Conservation (phyloP, 1,140 invertebrate species). For the Cotesia vestalis region DNA sequence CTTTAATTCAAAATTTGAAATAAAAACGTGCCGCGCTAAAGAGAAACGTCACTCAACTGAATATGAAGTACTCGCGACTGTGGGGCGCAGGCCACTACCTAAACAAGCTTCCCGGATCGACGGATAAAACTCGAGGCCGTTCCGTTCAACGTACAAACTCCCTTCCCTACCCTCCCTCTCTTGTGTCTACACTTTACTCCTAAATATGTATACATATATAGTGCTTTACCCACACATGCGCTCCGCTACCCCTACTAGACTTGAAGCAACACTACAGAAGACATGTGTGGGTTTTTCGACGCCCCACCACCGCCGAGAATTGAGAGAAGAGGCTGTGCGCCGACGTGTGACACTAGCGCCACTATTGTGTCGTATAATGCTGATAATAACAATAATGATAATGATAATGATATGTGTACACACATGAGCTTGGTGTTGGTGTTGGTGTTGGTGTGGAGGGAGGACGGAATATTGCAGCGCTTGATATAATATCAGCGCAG, state of each 20-base stretch:
- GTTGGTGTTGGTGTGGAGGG: too few species aligned
- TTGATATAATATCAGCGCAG: too few species aligned
- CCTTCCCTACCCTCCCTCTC: constrained; percentile 44
- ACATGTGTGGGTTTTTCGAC: too few species aligned
- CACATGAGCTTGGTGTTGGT: too few species aligned
- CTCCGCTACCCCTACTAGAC: too few species aligned
- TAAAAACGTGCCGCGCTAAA: not conserved
- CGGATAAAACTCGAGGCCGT: constrained; percentile 61
- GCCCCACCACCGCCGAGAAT: too few species aligned
- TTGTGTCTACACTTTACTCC: constrained; percentile 1
- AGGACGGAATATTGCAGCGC: too few species aligned
- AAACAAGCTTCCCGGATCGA: constrained; percentile 64
- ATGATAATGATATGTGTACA: too few species aligned
- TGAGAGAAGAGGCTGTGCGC: too few species aligned
- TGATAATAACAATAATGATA: too few species aligned
- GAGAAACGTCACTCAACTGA: constrained; percentile 3
- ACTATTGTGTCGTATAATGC: not conserved
- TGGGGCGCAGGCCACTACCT: constrained; percentile 63
- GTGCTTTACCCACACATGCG: not conserved
- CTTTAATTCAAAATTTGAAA: constrained; percentile 13
- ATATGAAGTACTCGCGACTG: constrained; percentile 50
- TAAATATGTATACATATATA: not conserved
- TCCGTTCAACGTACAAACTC: constrained; percentile 61
- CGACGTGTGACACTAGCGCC: not conserved
- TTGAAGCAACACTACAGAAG: too few species aligned